These are phyloP conservation scores for Cephus pulcher DNA, from an alignment of 2,888 invertebrate species.

Conservation along the genomic window DNA sequence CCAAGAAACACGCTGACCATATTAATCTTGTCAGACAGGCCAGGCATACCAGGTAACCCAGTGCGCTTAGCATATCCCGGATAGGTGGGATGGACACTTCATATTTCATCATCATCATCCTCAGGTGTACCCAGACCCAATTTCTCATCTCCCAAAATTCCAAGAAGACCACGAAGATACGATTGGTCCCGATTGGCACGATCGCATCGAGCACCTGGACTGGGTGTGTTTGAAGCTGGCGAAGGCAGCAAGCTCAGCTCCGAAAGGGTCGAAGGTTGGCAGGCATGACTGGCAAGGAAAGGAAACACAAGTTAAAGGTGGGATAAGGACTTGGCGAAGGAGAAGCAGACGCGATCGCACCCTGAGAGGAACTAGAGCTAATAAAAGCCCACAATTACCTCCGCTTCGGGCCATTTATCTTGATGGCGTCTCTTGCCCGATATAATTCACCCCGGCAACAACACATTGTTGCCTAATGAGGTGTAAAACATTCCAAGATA, in stretches of 20 bases:
- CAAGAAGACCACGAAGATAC: background rate
- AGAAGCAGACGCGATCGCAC: slow-evolving; percentile 1
- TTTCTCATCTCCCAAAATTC: background rate
- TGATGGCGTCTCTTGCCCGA: slow-evolving; percentile 66
- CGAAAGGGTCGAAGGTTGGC: background rate
- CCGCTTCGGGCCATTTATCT: slow-evolving; percentile 66
- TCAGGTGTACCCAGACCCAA: background rate
- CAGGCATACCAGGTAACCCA: slow-evolving; percentile 40
- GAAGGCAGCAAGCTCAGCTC: background rate
- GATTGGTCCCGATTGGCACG: background rate
- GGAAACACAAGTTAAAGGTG: background rate
- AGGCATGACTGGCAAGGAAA: background rate
- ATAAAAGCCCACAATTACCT: slow-evolving; percentile 67
- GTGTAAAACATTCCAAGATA: slow-evolving; percentile 65
- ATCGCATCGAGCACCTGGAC: background rate
- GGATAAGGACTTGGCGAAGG: background rate
- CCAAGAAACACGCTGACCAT: slow-evolving; percentile 60
- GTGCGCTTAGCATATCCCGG: background rate
- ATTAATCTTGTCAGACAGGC: slow-evolving; percentile 53
- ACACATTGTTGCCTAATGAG: slow-evolving; percentile 67
- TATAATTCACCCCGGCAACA: slow-evolving; percentile 66
- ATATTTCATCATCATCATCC: background rate
- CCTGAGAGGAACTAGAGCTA: slow-evolving; percentile 59
- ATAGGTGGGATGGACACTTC: background rate
- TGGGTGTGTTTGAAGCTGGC: background rate